Evolutionary conservation across 37 sponge, comb jelly and placozoan genomes (phyloP), one percentile per base, ranked within the genome.

Genomic region (Diacarnus erythraeanus): DNA sequence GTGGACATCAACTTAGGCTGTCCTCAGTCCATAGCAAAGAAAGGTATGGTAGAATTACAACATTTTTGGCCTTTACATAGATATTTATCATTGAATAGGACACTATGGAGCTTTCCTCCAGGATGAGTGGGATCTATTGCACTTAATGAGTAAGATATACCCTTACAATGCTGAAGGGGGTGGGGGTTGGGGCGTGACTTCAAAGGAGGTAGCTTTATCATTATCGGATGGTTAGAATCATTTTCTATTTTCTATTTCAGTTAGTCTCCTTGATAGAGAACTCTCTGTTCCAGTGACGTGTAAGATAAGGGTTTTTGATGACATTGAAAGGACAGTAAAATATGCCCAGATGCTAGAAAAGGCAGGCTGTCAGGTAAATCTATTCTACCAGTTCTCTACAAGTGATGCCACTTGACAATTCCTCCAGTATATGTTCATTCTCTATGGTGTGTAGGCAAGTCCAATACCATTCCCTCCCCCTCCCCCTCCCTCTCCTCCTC

Each of bases 61-160:
- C 42, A 42, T 38, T 40, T 17, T 42, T 41, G 72, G 47, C 2
- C 37, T 39, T 39, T 41, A 2, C 29, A 36, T 41, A n/a, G n/a
- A 36, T 29, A 36, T 37, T 10, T 37, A 47, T 47, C 6, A 43
- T 56, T 57, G 1, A 39, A 1, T 57, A 92, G 95, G 97, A 12
- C 89, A 95, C 75, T 98, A 98, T 77, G 99, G 99, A 29, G 99
- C 99, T 0, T 98, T 98, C 77, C 81, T 98, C 6, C 99, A 98
- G 80, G 99, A 98, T 47, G 93, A 98, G 23, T 98, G 99, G 99
- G 97, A 98, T 17, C 72, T 98, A 17, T 58, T 98, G 8, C 47
- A 66, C 27, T 59, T 65, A 23, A 91, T 97, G 74, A 86, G 95
- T 95, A 71, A 71, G 87, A 58, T 68, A 2, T 59, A 10, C 18